A percentile compares a stretch with the other conserved stretches of the same genome.
Conservation (phyloP, 1,140 invertebrate species). For the Drosophila santomea region DNA sequence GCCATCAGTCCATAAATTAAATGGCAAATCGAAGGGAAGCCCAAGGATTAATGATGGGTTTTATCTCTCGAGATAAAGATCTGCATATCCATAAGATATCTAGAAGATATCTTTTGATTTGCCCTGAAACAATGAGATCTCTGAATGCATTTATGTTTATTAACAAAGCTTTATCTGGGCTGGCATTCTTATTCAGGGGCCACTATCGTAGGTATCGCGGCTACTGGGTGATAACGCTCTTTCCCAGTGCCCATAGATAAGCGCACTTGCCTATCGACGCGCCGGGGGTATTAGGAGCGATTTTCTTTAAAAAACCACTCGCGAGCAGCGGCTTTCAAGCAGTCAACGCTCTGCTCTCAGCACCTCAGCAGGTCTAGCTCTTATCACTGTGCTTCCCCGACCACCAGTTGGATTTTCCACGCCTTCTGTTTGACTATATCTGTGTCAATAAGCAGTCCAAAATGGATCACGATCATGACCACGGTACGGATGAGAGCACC, state of each 20-base stretch:
- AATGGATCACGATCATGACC: conserved; percentile 56
- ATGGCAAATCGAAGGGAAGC: not conserved
- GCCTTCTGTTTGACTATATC: conserved; percentile 11
- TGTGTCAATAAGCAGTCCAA: conserved; percentile 17
- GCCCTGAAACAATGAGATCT: not conserved
- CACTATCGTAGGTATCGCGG: conserved; percentile 44
- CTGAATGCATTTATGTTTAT: conserved; percentile 1
- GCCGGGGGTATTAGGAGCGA: conserved; percentile 63
- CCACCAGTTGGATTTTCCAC: conserved; percentile 84
- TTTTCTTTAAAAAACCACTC: conserved; percentile 76
- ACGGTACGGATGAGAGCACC: conserved; percentile 23
- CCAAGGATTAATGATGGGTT: not conserved
- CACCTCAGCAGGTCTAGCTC: conserved; percentile 56
- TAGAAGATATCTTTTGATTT: not conserved
- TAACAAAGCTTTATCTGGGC: conserved; percentile 1
- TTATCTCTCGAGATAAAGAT: not conserved
- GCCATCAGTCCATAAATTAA: conserved; percentile 48
- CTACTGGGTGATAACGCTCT: conserved; percentile 60
- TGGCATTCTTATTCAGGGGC: not conserved
- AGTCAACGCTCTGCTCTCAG: conserved; percentile 65
- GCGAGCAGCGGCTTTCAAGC: conserved; percentile 39
- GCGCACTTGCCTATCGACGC: conserved; percentile 42
- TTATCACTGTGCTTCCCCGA: conserved; percentile 35
- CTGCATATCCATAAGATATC: too few relatives aligned
- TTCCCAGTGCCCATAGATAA: conserved; percentile 73